Percentiles rank a stretch among this genome's conserved stretches.
Conservation (phyloP, 2,113 vertebrate genomes). For the Chloebia gouldiae region DNA sequence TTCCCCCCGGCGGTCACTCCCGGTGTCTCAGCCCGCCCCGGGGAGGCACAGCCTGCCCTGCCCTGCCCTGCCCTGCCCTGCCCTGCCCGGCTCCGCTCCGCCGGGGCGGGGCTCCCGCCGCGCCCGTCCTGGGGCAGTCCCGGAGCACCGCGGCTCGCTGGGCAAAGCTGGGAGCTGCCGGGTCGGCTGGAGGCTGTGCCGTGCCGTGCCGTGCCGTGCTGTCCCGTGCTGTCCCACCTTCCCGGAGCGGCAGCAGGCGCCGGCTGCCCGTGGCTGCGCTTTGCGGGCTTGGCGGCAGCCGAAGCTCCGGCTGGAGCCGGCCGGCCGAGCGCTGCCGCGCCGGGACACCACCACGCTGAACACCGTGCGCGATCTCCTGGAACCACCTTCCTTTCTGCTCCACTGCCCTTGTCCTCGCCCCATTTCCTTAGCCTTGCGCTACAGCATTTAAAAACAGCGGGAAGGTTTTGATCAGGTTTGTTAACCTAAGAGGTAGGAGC, state of each 20-base stretch:
- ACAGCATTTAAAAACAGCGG: not conserved
- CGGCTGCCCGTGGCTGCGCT: not conserved
- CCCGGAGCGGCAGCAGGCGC: not conserved
- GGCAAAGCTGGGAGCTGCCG: not conserved
- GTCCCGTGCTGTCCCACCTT: not conserved
- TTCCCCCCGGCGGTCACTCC: not conserved
- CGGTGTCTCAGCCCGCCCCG: not conserved
- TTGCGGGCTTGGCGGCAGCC: not conserved
- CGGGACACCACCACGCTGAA: not conserved
- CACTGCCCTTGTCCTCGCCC: not conserved
- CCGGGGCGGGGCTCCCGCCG: not conserved
- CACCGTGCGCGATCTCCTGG: fast-evolving
- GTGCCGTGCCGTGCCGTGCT: too few species aligned
- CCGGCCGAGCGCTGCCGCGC: not conserved
- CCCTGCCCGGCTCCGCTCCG: not conserved
- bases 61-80: not conserved
- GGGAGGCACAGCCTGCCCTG: not conserved
- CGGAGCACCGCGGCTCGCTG: fast-evolving
- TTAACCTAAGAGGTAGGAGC: not conserved
- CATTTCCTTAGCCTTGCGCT: not conserved
- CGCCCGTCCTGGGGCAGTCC: not conserved
- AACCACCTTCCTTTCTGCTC: not conserved
- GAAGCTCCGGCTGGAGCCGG: not conserved
- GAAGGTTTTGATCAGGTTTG: not conserved
- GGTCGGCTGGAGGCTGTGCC: fast-evolving